Evolutionary conservation across 2,888 invertebrate species (phyloP).

Genomic region (Phyllotreta striolata): DNA sequence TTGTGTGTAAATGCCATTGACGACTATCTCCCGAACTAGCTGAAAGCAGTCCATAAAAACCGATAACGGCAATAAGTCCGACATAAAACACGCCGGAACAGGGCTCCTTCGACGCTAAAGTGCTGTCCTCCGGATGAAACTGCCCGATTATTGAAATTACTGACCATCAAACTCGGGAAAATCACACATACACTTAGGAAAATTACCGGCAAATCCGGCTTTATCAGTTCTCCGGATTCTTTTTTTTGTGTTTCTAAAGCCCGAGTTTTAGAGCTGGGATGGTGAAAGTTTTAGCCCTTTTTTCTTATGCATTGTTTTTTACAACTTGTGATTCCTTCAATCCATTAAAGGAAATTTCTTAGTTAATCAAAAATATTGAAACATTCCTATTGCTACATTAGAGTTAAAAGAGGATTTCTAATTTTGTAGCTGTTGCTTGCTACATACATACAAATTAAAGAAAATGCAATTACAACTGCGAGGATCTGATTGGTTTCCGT

Average conservation of each 20-base stretch:
- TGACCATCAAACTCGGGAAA: conserved; percentile 44
- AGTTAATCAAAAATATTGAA: too few species aligned
- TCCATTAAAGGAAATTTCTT: neutral
- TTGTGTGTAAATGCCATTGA: neutral
- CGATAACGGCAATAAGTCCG: conserved; percentile 38
- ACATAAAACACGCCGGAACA: conserved; percentile 50
- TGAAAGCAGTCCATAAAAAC: conserved; percentile 27
- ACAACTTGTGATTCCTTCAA: neutral
- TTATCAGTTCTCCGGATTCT: conserved; percentile 19
- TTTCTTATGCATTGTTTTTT: neutral
- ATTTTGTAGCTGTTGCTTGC: too few species aligned
- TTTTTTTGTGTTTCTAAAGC: conserved; percentile 30
- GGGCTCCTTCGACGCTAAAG: conserved; percentile 45
- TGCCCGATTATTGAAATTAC: conserved; percentile 52
- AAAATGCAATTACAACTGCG: too few species aligned
- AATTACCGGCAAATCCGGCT: conserved; percentile 29
- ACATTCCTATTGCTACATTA: too few species aligned
- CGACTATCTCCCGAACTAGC: conserved; percentile 6
- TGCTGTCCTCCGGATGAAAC: conserved; percentile 46
- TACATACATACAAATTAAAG: too few species aligned
- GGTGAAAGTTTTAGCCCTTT: conserved; percentile 17
- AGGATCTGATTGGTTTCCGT: conserved; percentile 3
- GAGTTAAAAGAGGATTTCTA: too few species aligned
- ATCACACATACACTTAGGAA: conserved; percentile 47
- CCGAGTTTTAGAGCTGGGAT: conserved; percentile 13